phyloP scores from a whole-genome alignment of 2,113 vertebrate genomes.

The Callaeas wilsoni region DNA sequence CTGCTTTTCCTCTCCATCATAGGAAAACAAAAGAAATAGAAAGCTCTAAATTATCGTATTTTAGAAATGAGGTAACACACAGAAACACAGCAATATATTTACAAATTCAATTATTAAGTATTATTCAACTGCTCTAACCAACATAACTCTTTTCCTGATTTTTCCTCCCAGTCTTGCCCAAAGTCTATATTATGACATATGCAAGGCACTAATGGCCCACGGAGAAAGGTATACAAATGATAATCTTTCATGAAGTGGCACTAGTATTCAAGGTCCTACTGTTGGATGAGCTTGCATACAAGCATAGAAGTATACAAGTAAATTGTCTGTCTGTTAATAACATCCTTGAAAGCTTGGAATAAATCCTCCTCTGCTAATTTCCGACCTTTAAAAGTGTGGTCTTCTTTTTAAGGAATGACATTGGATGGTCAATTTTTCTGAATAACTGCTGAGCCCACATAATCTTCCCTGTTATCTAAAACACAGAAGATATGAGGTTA shows the following conservation, averaged over 20 bases:
- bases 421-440: constrained; percentile 79
- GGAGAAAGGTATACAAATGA: background rate
- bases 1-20: background rate
- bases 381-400: constrained; percentile 73
- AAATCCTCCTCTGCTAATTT: background rate
- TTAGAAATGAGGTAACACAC: background rate
- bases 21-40: background rate
- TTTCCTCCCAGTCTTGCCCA: background rate
- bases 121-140: background rate
- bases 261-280: background rate
- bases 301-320: background rate
- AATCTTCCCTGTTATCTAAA: constrained; percentile 78
- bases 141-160: background rate
- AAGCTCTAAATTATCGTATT: background rate
- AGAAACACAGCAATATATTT: background rate
- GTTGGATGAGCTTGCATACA: background rate
- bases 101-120: background rate
- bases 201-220: background rate
- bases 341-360: background rate
- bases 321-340: background rate
- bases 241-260: background rate
- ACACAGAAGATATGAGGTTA: background rate
- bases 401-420: constrained; percentile 79
- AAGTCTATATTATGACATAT: background rate
- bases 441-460: constrained; percentile 82